Evolutionary conservation across 2,888 invertebrate genomes (phyloP).

Genomic region (Azorinus chamasolen): DNA sequence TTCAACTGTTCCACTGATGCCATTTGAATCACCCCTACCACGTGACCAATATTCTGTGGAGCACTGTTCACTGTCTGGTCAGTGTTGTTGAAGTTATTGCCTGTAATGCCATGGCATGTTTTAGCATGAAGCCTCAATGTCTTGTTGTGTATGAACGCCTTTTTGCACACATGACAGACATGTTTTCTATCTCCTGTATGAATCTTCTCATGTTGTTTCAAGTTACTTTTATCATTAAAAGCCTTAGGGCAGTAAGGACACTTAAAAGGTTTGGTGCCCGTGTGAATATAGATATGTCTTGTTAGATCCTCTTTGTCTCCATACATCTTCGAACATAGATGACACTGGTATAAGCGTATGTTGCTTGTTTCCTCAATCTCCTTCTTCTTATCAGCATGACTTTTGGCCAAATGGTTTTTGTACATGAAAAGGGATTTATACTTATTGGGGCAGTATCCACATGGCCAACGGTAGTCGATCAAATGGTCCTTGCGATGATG

Average conservation of each 20-base stretch:
- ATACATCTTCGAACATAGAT: conserved; percentile 51
- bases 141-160: conserved; percentile 44
- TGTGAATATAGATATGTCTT: conserved; percentile 59
- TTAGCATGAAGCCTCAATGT: too few species aligned
- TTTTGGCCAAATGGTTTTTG: conserved; percentile 57
- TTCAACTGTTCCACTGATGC: too few species aligned
- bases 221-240: conserved; percentile 63
- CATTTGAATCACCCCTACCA: too few species aligned
- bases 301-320: conserved; percentile 62
- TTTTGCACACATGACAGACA: conserved; percentile 61
- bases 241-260: conserved; percentile 50
- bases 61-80: too few species aligned
- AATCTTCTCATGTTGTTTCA: conserved; percentile 59
- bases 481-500: conserved; percentile 59
- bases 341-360: conserved; percentile 55
- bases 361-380: conserved; percentile 48
- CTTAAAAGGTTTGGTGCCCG: conserved; percentile 52
- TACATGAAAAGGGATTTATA: conserved; percentile 61
- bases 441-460: conserved; percentile 49
- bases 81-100: too few species aligned
- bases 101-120: too few species aligned
- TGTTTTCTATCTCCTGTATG: conserved; percentile 32
- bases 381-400: conserved; percentile 44
- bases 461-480: conserved; percentile 50
- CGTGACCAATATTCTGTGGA: too few species aligned